These are phyloP conservation scores for Megaustenia siamemsis DNA, from an alignment of 2,888 invertebrate species.

Conservation along the genomic window DNA sequence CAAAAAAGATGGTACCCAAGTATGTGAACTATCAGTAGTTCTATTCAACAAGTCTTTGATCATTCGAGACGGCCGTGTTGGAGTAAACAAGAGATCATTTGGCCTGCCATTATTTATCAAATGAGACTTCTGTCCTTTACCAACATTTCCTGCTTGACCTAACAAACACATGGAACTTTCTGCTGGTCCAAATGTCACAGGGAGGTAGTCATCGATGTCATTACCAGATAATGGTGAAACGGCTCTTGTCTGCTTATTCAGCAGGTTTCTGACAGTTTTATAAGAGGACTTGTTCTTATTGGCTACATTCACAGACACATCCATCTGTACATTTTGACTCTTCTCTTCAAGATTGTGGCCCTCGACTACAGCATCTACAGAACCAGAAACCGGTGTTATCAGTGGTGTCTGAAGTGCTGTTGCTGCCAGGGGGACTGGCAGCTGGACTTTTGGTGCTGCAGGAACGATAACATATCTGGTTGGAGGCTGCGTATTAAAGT, in stretches of 20 bases:
- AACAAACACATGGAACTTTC: not conserved
- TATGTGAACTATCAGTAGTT: not conserved
- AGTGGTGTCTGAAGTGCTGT: not conserved
- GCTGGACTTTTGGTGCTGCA: not conserved
- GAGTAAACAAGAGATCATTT: not conserved
- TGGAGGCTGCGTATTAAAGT: not conserved
- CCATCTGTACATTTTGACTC: not conserved
- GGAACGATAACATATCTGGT: not conserved
- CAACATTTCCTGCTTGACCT: not conserved
- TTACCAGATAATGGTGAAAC: not conserved
- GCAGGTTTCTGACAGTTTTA: not conserved
- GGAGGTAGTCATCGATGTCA: conserved; percentile 26
- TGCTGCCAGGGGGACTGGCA: not conserved
- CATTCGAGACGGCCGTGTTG: not conserved
- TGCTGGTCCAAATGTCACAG: not conserved
- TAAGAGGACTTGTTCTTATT: no score
- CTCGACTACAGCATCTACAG: not conserved
- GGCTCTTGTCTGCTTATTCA: not conserved
- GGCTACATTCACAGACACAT: no score
- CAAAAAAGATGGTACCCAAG: not conserved
- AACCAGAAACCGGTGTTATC: not conserved
- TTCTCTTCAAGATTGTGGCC: no score
- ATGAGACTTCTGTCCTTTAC: not conserved
- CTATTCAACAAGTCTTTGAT: conserved; percentile 1
- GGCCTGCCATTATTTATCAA: not conserved